Evolutionary conservation across 2,113 vertebrate genomes (phyloP), one percentile per base, ranked within the genome.

Genomic region (Pyrgilauda ruficollis): DNA sequence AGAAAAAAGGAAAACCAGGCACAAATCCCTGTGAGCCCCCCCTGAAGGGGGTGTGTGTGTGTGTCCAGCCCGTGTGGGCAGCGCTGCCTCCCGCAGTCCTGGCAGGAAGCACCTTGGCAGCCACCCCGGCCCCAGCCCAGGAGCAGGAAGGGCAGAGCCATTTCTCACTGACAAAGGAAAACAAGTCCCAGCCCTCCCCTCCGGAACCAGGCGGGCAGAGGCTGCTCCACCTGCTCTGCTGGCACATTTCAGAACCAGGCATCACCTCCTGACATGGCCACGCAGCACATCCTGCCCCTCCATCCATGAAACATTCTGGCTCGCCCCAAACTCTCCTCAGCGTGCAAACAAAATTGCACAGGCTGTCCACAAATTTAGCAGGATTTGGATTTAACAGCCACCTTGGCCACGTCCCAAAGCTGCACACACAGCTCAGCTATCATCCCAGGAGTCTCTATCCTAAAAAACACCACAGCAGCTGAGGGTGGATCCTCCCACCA

Each of bases 101-200:
- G 0, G 84, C 96, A 98, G 97, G 97, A 97, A 97, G 96, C 82
- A 93, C 84, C 92, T 92, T 96, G 96, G 96, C 98, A 97, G 73
- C 41, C 11, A 37, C 66, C 84, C 90, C 9, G 24, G 81, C 93
- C 92, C 83, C 86, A 90, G 91, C 84, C 70, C 43, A 35, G 6
- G 82, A 6, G 10, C 92, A 97, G 93, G 97, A 95, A 96, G 94
- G 96, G 94, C 79, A 90, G 89, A 95, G 79, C 87, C 75, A 78
- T 59, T 94, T 62, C 87, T 95, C 95, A 94, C 63, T 84, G 89
- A 95, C 94, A 97, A 93, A 97, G 94, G 91, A 93, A 97, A 96
- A 95, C 93, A 90, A 83, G 87, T 41, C 52, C 67, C 92, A 68
- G 94, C 84, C 39, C 33, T 77, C 66, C 2, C 4, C 41, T 87